Conservation (phyloP, 2,797 vertebrate genomes). For the Cossypha caffra region DNA sequence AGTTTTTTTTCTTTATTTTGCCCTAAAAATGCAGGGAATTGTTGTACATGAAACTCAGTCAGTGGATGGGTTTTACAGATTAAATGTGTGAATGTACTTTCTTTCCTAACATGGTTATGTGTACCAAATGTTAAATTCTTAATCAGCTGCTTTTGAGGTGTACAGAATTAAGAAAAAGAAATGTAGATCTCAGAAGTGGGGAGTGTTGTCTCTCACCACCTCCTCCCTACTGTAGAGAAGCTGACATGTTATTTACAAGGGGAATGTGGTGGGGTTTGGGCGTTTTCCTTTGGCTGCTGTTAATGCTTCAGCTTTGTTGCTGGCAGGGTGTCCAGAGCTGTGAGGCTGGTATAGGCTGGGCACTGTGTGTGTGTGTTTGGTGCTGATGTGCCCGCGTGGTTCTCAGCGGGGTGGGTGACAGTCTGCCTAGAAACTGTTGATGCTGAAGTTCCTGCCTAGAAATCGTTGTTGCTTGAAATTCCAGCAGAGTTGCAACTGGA, state of each 20-base stretch:
- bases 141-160: not conserved
- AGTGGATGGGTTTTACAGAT: not conserved
- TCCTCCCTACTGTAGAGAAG: too few species aligned
- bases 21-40: not conserved
- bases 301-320: not conserved
- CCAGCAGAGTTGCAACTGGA: not conserved
- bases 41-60: not conserved
- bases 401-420: not conserved
- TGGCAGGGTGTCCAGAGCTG: accelerated
- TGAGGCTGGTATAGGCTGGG: not conserved
- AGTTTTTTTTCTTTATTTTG: not conserved
- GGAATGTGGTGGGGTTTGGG: not conserved
- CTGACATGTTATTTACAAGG: not conserved
- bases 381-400: accelerated
- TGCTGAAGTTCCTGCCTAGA: not conserved
- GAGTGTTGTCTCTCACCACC: too few species aligned
- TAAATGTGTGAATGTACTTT: not conserved
- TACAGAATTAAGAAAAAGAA: not conserved
- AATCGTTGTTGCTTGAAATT: not conserved
- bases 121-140: not conserved
- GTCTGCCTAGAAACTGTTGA: not conserved
- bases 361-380: not conserved
- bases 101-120: not conserved
- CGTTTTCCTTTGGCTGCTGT: not conserved
- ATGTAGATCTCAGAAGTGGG: too few species aligned